phyloP scores from a whole-genome alignment of 1,140 invertebrate genomes.

The Pentalonia nigronervosa region DNA sequence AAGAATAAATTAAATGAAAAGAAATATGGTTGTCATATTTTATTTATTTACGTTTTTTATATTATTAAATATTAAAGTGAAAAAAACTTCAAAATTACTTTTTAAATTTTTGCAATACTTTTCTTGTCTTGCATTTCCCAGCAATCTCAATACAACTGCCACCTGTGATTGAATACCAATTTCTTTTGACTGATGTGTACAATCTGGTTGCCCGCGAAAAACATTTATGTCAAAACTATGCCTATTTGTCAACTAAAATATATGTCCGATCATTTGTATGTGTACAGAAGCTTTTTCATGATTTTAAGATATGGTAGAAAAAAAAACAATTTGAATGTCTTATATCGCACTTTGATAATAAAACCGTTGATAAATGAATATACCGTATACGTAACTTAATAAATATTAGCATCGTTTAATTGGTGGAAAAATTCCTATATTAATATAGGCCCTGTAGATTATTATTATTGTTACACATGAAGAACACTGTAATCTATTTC shows the following conservation, averaged over 20 bases:
- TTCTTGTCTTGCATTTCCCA: background rate
- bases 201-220: constrained; percentile 16
- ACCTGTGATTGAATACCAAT: constrained; percentile 27
- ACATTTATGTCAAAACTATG: constrained; percentile 30
- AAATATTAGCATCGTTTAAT: background rate
- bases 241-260: constrained; percentile 33
- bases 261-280: constrained; percentile 9
- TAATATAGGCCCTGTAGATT: background rate
- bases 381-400: too few species aligned
- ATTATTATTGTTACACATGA: background rate
- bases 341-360: background rate
- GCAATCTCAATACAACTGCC: background rate
- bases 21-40: background rate
- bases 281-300: background rate
- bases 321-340: background rate
- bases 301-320: background rate
- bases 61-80: background rate
- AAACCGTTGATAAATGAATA: background rate
- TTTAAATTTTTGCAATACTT: background rate
- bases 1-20: background rate
- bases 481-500: too few species aligned
- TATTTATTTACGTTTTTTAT: background rate
- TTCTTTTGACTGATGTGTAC: constrained; percentile 25
- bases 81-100: constrained; percentile 10
- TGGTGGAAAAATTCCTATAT: background rate